phyloP scores from a whole-genome alignment of 2,888 invertebrate genomes.

The Ornithoptera alexandrae region DNA sequence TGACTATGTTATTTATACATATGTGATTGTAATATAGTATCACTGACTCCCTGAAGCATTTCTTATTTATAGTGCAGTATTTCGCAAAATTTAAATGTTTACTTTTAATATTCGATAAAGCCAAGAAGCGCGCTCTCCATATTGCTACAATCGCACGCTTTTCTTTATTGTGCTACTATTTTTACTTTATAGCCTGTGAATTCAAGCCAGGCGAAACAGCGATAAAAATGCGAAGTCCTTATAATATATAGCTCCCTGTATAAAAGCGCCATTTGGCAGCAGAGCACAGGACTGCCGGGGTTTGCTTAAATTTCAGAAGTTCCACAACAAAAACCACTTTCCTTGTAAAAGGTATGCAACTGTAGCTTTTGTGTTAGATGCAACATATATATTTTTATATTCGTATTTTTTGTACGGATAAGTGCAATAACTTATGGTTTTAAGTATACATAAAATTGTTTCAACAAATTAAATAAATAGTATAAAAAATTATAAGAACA shows the following conservation, averaged over 20 bases:
- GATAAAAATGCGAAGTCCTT: conserved; percentile 72
- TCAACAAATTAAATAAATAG: too few species aligned
- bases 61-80: neutral
- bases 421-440: neutral
- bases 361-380: neutral
- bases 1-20: too few species aligned
- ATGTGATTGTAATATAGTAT: too few species aligned
- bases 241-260: conserved; percentile 61
- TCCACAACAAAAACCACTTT: conserved; percentile 15
- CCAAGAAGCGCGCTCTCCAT: conserved; percentile 18
- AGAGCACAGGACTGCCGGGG: conserved; percentile 31
- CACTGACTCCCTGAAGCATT: too few species aligned
- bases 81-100: conserved; percentile 3
- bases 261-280: conserved; percentile 39
- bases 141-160: conserved; percentile 23
- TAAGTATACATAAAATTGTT: too few species aligned
- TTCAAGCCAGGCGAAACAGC: conserved; percentile 53
- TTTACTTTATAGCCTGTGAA: conserved; percentile 30
- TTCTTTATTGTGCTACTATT: conserved; percentile 30
- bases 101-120: conserved; percentile 10
- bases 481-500: too few species aligned
- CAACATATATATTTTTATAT: neutral
- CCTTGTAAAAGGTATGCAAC: conserved; percentile 11
- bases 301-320: conserved; percentile 24
- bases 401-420: neutral